A percentile compares a stretch with the other conserved stretches of the same genome.
These are phyloP conservation scores for Pavo muticus DNA, from an alignment of 2,113 vertebrate genomes.

Conservation along the genomic window DNA sequence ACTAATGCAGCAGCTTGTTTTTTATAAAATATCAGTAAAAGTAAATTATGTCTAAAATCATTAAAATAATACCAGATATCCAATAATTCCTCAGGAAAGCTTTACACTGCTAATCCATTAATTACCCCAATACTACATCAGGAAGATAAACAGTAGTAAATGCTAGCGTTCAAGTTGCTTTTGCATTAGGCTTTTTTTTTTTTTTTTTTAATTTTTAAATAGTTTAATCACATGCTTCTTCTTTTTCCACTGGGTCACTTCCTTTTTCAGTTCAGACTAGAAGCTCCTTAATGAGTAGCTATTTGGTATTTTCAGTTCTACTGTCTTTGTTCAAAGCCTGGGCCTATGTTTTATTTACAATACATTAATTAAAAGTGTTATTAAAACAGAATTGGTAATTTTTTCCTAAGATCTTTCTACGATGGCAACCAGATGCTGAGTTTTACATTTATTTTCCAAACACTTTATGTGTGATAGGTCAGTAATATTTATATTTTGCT, in stretches of 20 bases:
- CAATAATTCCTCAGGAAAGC: neutral
- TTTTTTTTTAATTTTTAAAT: neutral
- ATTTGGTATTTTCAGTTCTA: slow-evolving; percentile 21
- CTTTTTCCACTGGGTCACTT: slow-evolving; percentile 9
- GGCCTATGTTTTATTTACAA: slow-evolving; percentile 44
- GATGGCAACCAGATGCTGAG: neutral
- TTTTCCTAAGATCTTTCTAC: neutral
- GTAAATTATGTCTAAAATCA: neutral
- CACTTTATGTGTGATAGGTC: neutral
- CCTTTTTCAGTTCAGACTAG: neutral
- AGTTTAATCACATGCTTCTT: neutral
- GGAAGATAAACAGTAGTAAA: neutral
- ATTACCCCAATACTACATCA: neutral
- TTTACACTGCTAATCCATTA: neutral
- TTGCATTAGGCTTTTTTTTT: neutral
- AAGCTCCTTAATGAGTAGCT: slow-evolving; percentile 12
- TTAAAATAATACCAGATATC: neutral
- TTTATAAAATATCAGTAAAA: neutral
- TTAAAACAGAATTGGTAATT: slow-evolving; percentile 31
- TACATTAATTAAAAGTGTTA: slow-evolving; percentile 29
- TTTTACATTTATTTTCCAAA: slow-evolving; percentile 17
- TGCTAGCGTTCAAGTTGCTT: neutral
- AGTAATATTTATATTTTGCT: slow-evolving; percentile 24
- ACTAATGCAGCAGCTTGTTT: neutral
- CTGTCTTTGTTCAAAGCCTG: slow-evolving; percentile 3